Base-by-base conservation (phyloP, 2,797 vertebrate species). In the Rhabdomys pumilio region DNA sequence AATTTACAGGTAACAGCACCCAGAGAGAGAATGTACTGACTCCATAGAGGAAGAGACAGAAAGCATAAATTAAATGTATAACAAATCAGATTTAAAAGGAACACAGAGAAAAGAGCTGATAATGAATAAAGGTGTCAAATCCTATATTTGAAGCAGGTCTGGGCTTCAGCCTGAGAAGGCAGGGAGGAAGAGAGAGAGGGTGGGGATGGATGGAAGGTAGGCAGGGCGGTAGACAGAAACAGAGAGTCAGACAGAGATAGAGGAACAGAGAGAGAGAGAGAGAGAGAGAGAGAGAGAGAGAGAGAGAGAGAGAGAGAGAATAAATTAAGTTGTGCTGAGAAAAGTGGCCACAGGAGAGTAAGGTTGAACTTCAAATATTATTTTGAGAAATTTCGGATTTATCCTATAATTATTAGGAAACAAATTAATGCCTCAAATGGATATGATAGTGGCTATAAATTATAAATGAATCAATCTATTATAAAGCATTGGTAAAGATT, bases 401-500 rank as follows among this genome's bases (percentile, higher is more conserved):
- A 89, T 77, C 85, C 6, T 85, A 47, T 38, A 82, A 50, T 67
- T 65, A 67, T 19, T 85, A 83, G 11, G 15, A 82, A 90, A 80
- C 61, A 93, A 94, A 73, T 4, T 59, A 93, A 89, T 59, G 3
- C 9, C 80, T 92, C 34, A 13, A 73, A 76, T 34, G 55, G 6
- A 41, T 20, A 41, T 44, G 26, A 44, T 59, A 73, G n/a, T 44
- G 24, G 1, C 83, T 59, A 44, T 88, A 44, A 75, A 88, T 88
- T 88, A 75, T 75, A 41, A 94, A 91, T 72, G 19, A 14, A 83
- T 88, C 38, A 11, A 59, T 59, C 55, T 87, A 3, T 87, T 86
- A 85, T 76, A 61, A 87, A 53, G 22, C 47, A 6, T 53, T 87
- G 11, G 7, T 50, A 73, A 92, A n/a, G 53, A 89, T 73, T 20